Percentiles rank a stretch among this genome's conserved stretches.
Evolutionary conservation across 2,113 vertebrate species (phyloP).

Genomic region (Hemibagrus wyckioides): DNA sequence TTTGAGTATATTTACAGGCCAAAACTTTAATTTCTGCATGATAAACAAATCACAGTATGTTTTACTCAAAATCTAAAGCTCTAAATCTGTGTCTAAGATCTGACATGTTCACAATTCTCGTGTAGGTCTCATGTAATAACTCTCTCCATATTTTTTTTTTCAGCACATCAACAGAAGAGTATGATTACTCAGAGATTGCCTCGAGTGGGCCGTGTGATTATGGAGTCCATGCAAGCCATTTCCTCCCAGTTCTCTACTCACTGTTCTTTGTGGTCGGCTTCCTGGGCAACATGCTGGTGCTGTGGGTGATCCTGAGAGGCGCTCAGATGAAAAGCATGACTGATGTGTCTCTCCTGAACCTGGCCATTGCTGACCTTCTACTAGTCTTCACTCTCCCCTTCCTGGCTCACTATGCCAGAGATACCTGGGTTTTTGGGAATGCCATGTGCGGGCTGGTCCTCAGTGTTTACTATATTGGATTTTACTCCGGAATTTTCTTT

Average conservation of each 20-base stretch:
- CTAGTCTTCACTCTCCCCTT: conserved; percentile 81
- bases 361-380: conserved; percentile 83
- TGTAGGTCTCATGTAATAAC: too few species aligned
- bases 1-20: too few species aligned
- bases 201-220: conserved; percentile 33
- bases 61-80: too few species aligned
- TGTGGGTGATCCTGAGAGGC: background rate
- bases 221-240: background rate
- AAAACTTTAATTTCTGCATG: too few species aligned
- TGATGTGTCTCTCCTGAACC: conserved; percentile 50
- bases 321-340: background rate
- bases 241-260: conserved; percentile 61
- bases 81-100: too few species aligned
- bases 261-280: conserved; percentile 1
- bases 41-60: too few species aligned
- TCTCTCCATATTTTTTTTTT: background rate
- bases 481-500: conserved; percentile 86
- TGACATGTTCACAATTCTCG: too few species aligned
- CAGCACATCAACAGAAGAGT: background rate
- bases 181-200: too few species aligned
- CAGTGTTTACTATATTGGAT: conserved; percentile 76
- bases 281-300: background rate
- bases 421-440: conserved; percentile 37
- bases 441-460: conserved; percentile 60
- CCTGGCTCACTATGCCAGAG: conserved; percentile 64